Conservation (phyloP, 1,140 invertebrate genomes). For the Apis dorsata region DNA sequence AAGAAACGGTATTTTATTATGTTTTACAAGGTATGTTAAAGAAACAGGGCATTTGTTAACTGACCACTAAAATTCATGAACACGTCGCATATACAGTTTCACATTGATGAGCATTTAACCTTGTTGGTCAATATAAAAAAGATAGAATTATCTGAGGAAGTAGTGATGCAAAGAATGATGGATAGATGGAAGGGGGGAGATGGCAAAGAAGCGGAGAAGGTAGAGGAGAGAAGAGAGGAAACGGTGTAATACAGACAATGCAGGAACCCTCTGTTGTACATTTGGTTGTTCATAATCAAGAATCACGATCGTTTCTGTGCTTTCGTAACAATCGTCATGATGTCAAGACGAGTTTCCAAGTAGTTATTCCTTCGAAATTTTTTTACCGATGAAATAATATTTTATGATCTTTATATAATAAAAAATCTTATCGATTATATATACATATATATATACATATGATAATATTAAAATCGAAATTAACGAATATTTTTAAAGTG, state of each 20-base stretch:
- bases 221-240: constrained; percentile 24
- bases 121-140: constrained; percentile 36
- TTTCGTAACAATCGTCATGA: constrained; percentile 43
- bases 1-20: constrained; percentile 50
- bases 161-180: background rate
- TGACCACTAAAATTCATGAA: constrained; percentile 51
- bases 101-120: constrained; percentile 40
- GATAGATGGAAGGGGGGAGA: constrained; percentile 3
- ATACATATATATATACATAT: no score
- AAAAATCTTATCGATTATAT: background rate
- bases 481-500: background rate
- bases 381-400: background rate
- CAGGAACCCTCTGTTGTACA: constrained; percentile 45
- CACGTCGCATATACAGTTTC: constrained; percentile 35
- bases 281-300: constrained; percentile 49
- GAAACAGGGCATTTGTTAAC: constrained; percentile 22
- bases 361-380: constrained; percentile 20
- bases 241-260: constrained; percentile 43
- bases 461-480: constrained; percentile 44
- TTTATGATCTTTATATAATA: background rate
- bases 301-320: constrained; percentile 45
- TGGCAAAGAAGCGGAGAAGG: no score
- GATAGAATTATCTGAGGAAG: constrained; percentile 49
- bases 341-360: constrained; percentile 53
- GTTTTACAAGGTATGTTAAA: constrained; percentile 55